These are phyloP conservation scores for Bunonema sp. DNA, from an alignment of 2,888 invertebrate species.

Conservation along the genomic window DNA sequence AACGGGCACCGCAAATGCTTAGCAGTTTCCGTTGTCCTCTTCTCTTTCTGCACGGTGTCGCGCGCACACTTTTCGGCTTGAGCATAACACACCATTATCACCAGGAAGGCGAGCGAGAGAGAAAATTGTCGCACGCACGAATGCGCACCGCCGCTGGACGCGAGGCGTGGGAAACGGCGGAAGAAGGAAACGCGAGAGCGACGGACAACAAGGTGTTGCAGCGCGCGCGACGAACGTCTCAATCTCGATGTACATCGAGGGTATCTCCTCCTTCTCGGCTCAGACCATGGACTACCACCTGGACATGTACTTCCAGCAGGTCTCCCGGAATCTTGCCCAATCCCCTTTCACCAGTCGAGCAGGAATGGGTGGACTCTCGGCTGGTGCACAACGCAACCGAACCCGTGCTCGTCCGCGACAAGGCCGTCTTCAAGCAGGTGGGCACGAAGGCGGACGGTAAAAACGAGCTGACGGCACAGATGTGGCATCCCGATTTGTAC, in stretches of 20 bases:
- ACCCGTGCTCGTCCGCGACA: constrained; percentile 35
- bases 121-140: too few species aligned
- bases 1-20: constrained; percentile 1
- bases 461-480: too few species aligned
- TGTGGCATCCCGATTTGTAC: constrained; percentile 40
- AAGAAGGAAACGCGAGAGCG: too few species aligned
- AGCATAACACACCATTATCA: too few species aligned
- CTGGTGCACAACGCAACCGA: constrained; percentile 31
- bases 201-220: too few species aligned
- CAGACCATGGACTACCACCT: constrained; percentile 44
- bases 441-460: too few species aligned
- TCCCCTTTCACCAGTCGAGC: constrained; percentile 1
- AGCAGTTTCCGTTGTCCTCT: constrained; percentile 3
- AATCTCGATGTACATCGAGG: constrained; percentile 43
- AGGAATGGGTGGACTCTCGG: constrained; percentile 35
- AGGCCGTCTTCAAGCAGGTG: constrained; percentile 11
- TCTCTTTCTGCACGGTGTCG: too few species aligned
- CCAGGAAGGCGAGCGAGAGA: too few species aligned
- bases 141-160: too few species aligned
- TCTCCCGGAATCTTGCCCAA: not conserved
- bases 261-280: constrained; percentile 41
- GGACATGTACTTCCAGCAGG: constrained; percentile 42
- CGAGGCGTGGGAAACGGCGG: too few species aligned
- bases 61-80: too few species aligned
- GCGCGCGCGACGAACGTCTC: constrained; percentile 40